These are phyloP conservation scores for Apis cerana DNA, from an alignment of 1,140 invertebrate genomes.

Conservation along the genomic window DNA sequence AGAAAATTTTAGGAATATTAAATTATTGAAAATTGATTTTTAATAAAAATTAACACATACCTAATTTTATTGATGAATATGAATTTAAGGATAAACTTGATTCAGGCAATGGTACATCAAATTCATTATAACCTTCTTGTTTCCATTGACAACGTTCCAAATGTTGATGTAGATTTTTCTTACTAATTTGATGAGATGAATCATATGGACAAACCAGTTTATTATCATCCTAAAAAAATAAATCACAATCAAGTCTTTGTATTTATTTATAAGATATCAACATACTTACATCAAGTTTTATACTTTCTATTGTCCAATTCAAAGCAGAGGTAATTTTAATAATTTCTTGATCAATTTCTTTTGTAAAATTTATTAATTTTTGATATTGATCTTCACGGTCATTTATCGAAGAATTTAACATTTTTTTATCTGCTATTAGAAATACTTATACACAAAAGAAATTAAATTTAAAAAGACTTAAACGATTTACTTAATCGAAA, in stretches of 20 bases:
- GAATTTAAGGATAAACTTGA: slow-evolving; percentile 57
- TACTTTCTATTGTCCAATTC: slow-evolving; percentile 61
- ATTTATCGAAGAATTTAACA: slow-evolving; percentile 21
- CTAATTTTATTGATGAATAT: slow-evolving; percentile 71
- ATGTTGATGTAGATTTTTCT: slow-evolving; percentile 76
- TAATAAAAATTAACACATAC: slow-evolving; percentile 65
- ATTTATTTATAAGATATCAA: neutral
- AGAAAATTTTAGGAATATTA: slow-evolving; percentile 14
- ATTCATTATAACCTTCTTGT: slow-evolving; percentile 78
- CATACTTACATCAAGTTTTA: slow-evolving; percentile 58
- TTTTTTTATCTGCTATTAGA: slow-evolving; percentile 14
- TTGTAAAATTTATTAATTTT: slow-evolving; percentile 55
- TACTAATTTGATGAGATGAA: slow-evolving; percentile 76
- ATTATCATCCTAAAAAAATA: slow-evolving; percentile 51
- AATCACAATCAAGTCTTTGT: slow-evolving; percentile 1
- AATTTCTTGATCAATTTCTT: slow-evolving; percentile 55
- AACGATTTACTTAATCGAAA: neutral
- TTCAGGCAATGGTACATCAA: slow-evolving; percentile 79
- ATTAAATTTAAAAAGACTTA: neutral
- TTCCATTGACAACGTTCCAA: slow-evolving; percentile 79
- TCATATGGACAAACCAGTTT: slow-evolving; percentile 78
- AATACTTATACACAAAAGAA: neutral
- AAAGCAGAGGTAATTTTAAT: slow-evolving; percentile 42
- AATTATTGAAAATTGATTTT: neutral
- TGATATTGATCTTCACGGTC: slow-evolving; percentile 52